Base-by-base conservation (phyloP, 2,113 vertebrate genomes). In the Telmatochromis sp. region DNA sequence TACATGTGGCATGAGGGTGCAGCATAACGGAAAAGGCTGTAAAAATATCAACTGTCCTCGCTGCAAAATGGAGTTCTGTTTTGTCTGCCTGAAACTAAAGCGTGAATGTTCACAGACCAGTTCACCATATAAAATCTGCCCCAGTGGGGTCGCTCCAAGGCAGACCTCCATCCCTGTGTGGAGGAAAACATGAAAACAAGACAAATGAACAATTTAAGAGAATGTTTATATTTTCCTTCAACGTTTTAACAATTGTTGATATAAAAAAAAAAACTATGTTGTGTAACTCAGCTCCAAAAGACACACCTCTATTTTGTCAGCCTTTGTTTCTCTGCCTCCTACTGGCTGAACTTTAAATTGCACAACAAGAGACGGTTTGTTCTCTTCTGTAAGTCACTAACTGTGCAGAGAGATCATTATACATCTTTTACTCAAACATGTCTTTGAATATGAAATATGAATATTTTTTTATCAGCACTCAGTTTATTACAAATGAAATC, bases 41-140 rank as follows among this genome's bases (percentile, higher is more conserved):
- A 97, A 97, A 75, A 96, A 95, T 6, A 86, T 96, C 9, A 57
- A 2, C 0, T 97, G 96, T n/a, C 90, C 86, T 9, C 94, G 95
- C 63, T 97, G 96, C 60, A 85, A 80, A 0, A 8, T 89, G 2
- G 89, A 89, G 82, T 97, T 97, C 90, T 96, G 96, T 60, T 97
- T 96, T 23, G 83, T 95, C 6, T 97, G 96, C 83, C 86, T 97
- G 65, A 95, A 96, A 63, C 79, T 85, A 0, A 96, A 89, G 3
- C 2, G 26, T 1, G 54, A 58, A 3, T 97, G 96, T 81, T 21
- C 11, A 4, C 2, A 88, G 49, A 93, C 83, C 21, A 94, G 89
- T 9, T 53, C 85, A 1, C 26, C 94, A 4, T 97, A 37, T 10
- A 0, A 0, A 11, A 49, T 40, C 3, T 97, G 96, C 53, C 47